Conservation (phyloP, 2,888 invertebrate species). For the Chrysolina americana region DNA sequence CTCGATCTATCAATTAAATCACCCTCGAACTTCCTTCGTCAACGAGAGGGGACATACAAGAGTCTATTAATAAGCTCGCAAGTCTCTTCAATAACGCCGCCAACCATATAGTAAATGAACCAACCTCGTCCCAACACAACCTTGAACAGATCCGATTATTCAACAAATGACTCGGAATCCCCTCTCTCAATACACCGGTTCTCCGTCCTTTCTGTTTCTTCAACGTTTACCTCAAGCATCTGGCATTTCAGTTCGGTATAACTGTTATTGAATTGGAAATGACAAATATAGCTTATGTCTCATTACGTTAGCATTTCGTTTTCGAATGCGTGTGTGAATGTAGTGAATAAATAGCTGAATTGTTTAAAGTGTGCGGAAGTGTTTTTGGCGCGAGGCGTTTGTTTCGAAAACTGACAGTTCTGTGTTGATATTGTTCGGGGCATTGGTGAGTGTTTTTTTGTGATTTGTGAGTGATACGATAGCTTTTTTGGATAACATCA, state of each 20-base stretch:
- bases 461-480: conserved; percentile 5
- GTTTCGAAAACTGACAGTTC: not conserved
- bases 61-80: not conserved
- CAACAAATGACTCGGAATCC: conserved; percentile 45
- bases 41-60: not conserved
- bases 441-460: not conserved
- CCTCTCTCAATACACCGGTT: conserved; percentile 44
- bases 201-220: conserved; percentile 48
- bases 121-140: conserved; percentile 24
- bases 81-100: not conserved
- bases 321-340: conserved; percentile 2
- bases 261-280: conserved; percentile 36
- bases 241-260: conserved; percentile 39
- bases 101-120: not conserved
- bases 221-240: conserved; percentile 39
- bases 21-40: too few species aligned
- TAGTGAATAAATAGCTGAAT: not conserved
- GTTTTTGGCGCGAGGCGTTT: not conserved
- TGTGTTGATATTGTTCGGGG: not conserved
- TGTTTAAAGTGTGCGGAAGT: not conserved
- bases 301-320: conserved; percentile 11
- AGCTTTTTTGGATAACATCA: conserved; percentile 6
- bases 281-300: conserved; percentile 6
- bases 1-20: too few species aligned
- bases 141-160: conserved; percentile 43